Base-by-base conservation (phyloP, 2,888 invertebrate species). In the Frankliniella intonsa region DNA sequence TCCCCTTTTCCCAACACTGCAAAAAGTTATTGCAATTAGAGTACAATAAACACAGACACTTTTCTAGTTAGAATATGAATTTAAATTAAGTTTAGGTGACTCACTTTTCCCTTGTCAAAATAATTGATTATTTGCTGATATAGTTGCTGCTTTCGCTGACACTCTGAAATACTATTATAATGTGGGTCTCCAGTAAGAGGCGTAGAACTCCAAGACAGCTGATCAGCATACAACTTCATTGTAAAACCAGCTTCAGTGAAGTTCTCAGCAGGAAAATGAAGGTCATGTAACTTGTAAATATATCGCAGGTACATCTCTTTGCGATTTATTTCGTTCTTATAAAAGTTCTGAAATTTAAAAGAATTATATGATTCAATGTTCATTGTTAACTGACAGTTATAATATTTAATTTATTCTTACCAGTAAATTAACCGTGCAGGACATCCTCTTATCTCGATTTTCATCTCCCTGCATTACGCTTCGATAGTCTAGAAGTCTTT, bases 271-370 rank as follows among this genome's bases (percentile, higher is more conserved):
- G 94, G 94, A 81, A 96, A 90, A 88, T 98, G 98, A 19, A 98
- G 90, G 87, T 97, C 96, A 87, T 96, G 96, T 62, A 98, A 89
- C 87, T 97, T 97, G 89, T 97, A 97, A 84, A 98, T 97, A 88
- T 98, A 98, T 82, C 95, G 93, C 81, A 97, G 89, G 88, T 98
- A 98, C 96, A 98, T 97, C 88, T 97, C 97, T 86, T 97, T 95
- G 49, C 97, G 92, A 86, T 97, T 96, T 85, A 97, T 96, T 89
- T 97, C 97, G 87, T 96, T 96, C 88, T 97, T 97, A 90, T 98
- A 98, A 88, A 98, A 98, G 87, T 97, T 97, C 95, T 95, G 90
- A 55, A 88, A 87, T 82, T 84, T 84, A 51, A 82, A 65, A 62
- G 14, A 27, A 27, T 80, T 55, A 12, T 10, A n/a, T 14, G 12